Evolutionary conservation across 1,140 invertebrate species (phyloP), one percentile per base, ranked within the genome.

Genomic region (Hylaeus anthracinus): DNA sequence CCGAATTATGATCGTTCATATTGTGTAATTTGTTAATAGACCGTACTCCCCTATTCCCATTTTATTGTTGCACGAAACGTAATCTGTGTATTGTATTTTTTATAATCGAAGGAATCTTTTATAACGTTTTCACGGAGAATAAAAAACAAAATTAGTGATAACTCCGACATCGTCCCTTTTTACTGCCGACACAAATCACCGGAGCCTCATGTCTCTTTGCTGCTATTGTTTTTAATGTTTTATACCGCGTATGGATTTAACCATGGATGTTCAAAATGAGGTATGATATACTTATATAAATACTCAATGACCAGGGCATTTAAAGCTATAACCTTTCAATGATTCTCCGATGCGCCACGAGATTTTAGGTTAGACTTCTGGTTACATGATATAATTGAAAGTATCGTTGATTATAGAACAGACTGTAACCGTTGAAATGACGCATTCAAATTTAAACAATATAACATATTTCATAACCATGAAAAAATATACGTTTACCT

Each of bases 221-320:
- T 67, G 83, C 71, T 85, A 81, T 73, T 56, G 53, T 86, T 83
- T 89, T 89, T 89, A 88, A 90, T 88, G 86, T 89, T 85, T 83
- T 88, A 80, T 79, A 83, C 71, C 82, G 56, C 70, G 75, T 71
- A 82, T 83, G 83, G 85, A 88, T 71, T 70, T 85, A 73, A 88
- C 78, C 70, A 90, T 90, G 88, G 88, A 86, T 80, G 67, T 84
- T 67, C 76, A 61, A 84, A 88, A 85, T 76, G 83, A 89, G 88
- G 89, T 90, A 83, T 14, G 86, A 80, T 72, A 37, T 60, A 72
- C 37, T 53, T 10, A 9, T 55, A 9, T 39, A 65, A 60, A 58
- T 61, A 8, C 67, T 67, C 3, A 48, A 4, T 14, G n/a, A n/a
- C 5, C 39, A 12, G 9, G 26, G 8, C 15, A 73, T 48, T 12